Percentiles rank a stretch among this genome's conserved stretches.
These are phyloP conservation scores for Ormia ochracea DNA, from an alignment of 2,888 invertebrate genomes.

Conservation along the genomic window DNA sequence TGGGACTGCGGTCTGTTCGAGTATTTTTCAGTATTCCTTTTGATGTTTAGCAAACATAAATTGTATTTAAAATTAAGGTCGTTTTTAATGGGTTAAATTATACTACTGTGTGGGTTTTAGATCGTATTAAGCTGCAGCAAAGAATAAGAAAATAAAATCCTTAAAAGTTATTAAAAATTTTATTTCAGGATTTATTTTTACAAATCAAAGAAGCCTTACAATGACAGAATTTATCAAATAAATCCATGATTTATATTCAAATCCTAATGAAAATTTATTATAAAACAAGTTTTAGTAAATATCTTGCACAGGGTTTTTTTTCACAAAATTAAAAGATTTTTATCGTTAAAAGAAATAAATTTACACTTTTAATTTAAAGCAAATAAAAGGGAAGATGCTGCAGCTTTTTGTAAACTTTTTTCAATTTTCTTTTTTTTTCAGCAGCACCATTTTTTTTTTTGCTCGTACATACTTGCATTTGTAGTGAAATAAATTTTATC, in stretches of 20 bases:
- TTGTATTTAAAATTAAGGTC: not conserved
- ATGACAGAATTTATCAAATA: conserved; percentile 16
- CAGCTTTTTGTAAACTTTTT: not conserved
- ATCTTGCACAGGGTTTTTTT: not conserved
- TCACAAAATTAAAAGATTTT: conserved; percentile 35
- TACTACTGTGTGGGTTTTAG: conserved; percentile 24
- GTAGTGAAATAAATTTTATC: conserved; percentile 50
- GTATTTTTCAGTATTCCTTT: too few species aligned
- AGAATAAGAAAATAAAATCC: conserved; percentile 5
- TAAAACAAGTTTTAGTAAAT: not conserved
- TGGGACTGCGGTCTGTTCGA: too few species aligned
- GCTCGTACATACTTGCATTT: conserved; percentile 12
- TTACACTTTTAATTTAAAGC: not conserved
- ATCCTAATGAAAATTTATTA: conserved; percentile 41
- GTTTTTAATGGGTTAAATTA: conserved; percentile 3
- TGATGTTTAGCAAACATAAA: not conserved
- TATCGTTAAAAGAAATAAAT: conserved; percentile 19
- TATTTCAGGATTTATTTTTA: conserved; percentile 6
- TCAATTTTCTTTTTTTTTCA: not conserved
- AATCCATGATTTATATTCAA: conserved; percentile 30
- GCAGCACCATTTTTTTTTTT: conserved; percentile 2
- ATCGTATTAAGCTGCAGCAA: not conserved
- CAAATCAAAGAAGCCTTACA: not conserved
- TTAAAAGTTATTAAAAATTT: conserved; percentile 17
- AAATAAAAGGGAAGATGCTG: conserved; percentile 19